Percentiles rank a stretch among this genome's conserved stretches.
phyloP scores from a whole-genome alignment of 2,888 invertebrate genomes.

The Drosophila silvestris region DNA sequence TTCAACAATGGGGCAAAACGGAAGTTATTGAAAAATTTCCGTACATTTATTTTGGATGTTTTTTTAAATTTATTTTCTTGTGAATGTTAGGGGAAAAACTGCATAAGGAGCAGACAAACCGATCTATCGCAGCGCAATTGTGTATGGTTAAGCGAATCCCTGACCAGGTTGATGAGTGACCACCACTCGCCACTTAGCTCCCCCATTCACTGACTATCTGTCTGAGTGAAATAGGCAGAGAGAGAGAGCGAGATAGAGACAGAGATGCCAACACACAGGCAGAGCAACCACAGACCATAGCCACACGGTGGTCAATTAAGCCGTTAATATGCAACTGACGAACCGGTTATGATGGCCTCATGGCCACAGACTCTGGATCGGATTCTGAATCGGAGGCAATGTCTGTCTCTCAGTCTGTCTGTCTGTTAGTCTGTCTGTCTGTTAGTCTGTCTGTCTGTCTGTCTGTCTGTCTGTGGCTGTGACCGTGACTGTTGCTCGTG shows the following conservation, averaged over 20 bases:
- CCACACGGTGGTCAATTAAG: slow-evolving; percentile 75
- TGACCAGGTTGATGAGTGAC: slow-evolving; percentile 29
- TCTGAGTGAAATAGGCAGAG: background rate
- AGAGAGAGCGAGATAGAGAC: background rate
- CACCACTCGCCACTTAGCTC: slow-evolving; percentile 8
- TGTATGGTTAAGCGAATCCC: slow-evolving; percentile 4
- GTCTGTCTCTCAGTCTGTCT: slow-evolving; percentile 6
- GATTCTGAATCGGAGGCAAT: slow-evolving; percentile 9
- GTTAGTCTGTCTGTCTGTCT: background rate
- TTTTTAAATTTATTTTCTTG: background rate
- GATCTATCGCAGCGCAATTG: slow-evolving; percentile 25
- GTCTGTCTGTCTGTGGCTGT: background rate
- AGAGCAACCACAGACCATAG: slow-evolving; percentile 43
- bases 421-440: background rate
- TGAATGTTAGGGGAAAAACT: background rate
- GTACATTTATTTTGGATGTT: background rate
- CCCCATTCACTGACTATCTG: background rate
- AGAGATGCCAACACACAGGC: background rate
- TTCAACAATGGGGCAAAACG: slow-evolving; percentile 23
- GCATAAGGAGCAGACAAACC: slow-evolving; percentile 9
- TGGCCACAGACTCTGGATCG: slow-evolving; percentile 3
- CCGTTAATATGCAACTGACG: slow-evolving; percentile 59
- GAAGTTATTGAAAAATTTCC: slow-evolving; percentile 20
- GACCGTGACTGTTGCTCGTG: slow-evolving; percentile 10
- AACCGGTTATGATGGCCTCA: slow-evolving; percentile 38